phyloP scores from a whole-genome alignment of 2,888 invertebrate species.

The Iphiclides podalirius region DNA sequence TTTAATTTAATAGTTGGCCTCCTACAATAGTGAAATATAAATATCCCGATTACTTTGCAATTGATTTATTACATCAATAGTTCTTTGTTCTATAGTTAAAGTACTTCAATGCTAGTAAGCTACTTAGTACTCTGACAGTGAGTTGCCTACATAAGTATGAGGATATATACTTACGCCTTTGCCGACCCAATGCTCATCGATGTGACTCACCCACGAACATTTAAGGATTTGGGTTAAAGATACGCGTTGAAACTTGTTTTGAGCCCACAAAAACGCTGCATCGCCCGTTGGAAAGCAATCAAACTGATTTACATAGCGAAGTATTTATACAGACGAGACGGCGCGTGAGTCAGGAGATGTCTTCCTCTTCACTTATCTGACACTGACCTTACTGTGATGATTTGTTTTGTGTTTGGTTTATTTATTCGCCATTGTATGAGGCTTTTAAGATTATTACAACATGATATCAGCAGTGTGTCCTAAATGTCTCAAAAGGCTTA shows the following conservation, averaged over 20 bases:
- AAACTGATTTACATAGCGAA: conserved; percentile 18
- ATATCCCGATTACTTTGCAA: too few relatives aligned
- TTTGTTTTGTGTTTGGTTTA: conserved; percentile 25
- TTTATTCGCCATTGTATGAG: conserved; percentile 1
- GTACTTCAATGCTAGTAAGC: too few relatives aligned
- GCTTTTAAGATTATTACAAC: too few relatives aligned
- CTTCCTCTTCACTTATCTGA: conserved; percentile 34
- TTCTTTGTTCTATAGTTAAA: too few relatives aligned
- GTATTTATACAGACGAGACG: conserved; percentile 23
- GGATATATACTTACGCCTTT: too few relatives aligned
- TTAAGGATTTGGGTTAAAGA: conserved; percentile 15
- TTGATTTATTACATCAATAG: too few relatives aligned
- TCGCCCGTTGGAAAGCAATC: conserved; percentile 10
- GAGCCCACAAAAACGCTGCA: background rate
- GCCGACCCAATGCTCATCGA: background rate
- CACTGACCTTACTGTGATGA: conserved; percentile 36
- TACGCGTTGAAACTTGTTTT: conserved; percentile 13
- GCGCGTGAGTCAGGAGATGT: conserved; percentile 31
- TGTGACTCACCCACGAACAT: conserved; percentile 6
- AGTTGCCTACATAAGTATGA: too few relatives aligned
- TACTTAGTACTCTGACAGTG: too few relatives aligned
- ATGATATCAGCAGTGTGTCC: too few relatives aligned
- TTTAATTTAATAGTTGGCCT: too few relatives aligned
- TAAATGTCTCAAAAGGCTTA: too few relatives aligned
- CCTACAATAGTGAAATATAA: too few relatives aligned